Evolutionary conservation across 2,888 invertebrate species (phyloP).

Genomic region (Polydrusus cervinus): DNA sequence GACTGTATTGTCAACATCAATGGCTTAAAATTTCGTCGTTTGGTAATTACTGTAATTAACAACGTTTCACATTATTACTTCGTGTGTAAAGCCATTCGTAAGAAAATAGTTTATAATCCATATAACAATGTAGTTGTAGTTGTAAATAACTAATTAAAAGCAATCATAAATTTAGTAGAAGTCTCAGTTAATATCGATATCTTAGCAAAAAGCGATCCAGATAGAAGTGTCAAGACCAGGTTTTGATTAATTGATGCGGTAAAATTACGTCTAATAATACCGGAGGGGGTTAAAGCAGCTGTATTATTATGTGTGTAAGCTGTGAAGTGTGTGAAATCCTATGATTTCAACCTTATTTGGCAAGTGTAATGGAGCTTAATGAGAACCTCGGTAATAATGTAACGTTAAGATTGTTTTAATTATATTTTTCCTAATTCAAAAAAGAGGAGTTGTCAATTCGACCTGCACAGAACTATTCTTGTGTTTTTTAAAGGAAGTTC

Average conservation of each 20-base stretch:
- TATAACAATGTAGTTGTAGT: conserved; percentile 22
- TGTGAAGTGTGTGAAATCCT: conserved; percentile 6
- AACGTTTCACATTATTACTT: background rate
- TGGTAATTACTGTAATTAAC: conserved; percentile 1
- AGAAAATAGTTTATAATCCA: conserved; percentile 12
- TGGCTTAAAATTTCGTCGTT: background rate
- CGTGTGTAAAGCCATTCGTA: background rate
- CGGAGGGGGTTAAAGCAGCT: conserved; percentile 31
- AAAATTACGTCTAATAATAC: conserved; percentile 35
- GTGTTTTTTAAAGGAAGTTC: too few relatives aligned
- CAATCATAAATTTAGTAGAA: conserved; percentile 38
- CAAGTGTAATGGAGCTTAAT: background rate
- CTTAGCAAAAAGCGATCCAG: conserved; percentile 43
- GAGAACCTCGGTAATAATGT: background rate
- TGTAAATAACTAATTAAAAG: conserved; percentile 39
- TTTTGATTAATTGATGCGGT: conserved; percentile 38
- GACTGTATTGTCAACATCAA: background rate
- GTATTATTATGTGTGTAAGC: conserved; percentile 22
- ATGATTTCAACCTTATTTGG: background rate
- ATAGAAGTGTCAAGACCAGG: conserved; percentile 41
- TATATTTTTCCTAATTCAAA: too few relatives aligned
- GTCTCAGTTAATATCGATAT: conserved; percentile 37
- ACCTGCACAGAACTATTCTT: too few relatives aligned
- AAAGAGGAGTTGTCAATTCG: too few relatives aligned
- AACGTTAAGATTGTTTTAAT: too few relatives aligned